These are phyloP conservation scores for Uropetala carovei DNA, from an alignment of 2,888 invertebrate genomes.

Conservation along the genomic window DNA sequence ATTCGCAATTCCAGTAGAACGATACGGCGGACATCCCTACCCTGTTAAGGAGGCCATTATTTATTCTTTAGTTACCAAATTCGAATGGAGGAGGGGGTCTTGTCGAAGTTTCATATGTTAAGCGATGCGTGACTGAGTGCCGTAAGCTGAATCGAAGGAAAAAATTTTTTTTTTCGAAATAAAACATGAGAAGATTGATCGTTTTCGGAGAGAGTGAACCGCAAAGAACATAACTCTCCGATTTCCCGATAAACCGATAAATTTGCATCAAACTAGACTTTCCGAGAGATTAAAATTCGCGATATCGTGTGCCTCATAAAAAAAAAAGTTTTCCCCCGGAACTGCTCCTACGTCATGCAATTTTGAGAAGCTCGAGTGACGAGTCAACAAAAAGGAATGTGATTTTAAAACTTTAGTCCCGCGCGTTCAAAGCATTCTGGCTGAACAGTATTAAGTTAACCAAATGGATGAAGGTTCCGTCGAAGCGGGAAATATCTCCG, in stretches of 20 bases:
- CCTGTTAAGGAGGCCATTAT: neutral
- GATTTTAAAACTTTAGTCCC: neutral
- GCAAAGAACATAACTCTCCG: neutral
- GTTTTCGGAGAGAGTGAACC: neutral
- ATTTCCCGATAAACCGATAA: constrained; percentile 6
- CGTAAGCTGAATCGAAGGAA: constrained; percentile 1
- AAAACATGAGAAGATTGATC: neutral
- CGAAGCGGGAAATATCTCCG: neutral
- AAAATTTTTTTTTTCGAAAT: constrained; percentile 7
- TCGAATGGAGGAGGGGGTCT: neutral
- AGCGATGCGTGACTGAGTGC: constrained; percentile 4
- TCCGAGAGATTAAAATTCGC: neutral
- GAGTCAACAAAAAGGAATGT: neutral
- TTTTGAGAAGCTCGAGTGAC: neutral
- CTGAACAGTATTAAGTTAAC: constrained; percentile 19
- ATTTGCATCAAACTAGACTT: neutral
- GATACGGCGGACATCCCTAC: neutral
- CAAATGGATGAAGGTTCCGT: neutral
- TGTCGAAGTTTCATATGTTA: neutral
- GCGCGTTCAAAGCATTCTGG: neutral
- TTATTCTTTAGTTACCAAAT: neutral
- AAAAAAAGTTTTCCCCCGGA: neutral
- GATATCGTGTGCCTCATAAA: neutral
- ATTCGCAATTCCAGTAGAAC: too few species aligned
- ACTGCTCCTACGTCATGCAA: neutral